Conservation (phyloP, 37 sponge, comb jelly and placozoan genomes). For the Mnemiopsis leidyi region DNA sequence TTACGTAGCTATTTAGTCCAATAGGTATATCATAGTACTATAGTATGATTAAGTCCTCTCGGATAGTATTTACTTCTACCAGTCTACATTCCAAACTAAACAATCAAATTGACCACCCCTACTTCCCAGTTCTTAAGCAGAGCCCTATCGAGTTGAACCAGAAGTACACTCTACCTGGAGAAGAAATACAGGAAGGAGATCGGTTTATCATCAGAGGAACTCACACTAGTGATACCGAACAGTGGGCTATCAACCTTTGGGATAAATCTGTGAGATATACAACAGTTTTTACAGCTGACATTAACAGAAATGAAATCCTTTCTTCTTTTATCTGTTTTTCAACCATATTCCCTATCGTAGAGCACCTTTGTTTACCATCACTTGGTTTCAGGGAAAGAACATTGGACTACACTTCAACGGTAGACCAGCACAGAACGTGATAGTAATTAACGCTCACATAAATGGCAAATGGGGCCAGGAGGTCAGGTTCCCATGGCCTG, state of each 20-base stretch:
- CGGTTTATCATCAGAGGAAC: neutral
- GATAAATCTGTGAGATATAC: neutral
- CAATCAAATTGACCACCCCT: too few relatives aligned
- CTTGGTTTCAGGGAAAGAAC: neutral
- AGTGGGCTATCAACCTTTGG: neutral
- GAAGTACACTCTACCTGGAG: constrained; percentile 16
- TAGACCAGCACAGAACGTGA: neutral
- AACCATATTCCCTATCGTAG: too few relatives aligned
- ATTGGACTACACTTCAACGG: neutral
- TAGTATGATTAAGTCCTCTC: too few relatives aligned
- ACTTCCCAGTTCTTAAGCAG: neutral
- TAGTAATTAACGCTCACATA: neutral
- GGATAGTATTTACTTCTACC: too few relatives aligned
- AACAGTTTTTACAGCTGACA: neutral
- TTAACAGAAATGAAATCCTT: neutral
- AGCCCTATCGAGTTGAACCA: neutral
- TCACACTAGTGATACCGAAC: neutral
- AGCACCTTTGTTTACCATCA: too few relatives aligned
- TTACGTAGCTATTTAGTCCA: too few relatives aligned
- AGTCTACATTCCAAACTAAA: too few relatives aligned
- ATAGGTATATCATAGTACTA: too few relatives aligned
- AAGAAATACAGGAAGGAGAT: neutral
- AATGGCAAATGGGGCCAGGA: neutral
- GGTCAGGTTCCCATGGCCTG: neutral
- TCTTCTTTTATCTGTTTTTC: too few relatives aligned